Conservation (phyloP, 2,113 vertebrate species). For the Crypturellus undulatus region DNA sequence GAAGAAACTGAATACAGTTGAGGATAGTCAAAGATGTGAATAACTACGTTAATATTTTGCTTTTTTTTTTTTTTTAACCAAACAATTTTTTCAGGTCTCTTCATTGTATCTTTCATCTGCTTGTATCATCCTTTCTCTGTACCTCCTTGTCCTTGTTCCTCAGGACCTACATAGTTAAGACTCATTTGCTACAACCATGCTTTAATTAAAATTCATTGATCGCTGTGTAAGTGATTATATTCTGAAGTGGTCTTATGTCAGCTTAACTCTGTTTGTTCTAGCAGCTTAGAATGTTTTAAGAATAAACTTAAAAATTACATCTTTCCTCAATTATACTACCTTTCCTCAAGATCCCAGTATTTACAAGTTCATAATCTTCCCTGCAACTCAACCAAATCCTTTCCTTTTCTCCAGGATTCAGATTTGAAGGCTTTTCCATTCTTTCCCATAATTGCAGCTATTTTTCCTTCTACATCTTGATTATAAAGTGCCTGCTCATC, state of each 20-base stretch:
- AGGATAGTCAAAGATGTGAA: background rate
- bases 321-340: background rate
- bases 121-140: background rate
- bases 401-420: background rate
- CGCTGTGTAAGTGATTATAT: background rate
- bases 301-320: background rate
- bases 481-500: background rate
- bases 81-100: background rate
- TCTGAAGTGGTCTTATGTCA: background rate
- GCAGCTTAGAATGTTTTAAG: slow-evolving; percentile 1
- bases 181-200: background rate
- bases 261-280: background rate
- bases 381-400: background rate
- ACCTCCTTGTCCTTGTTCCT: background rate
- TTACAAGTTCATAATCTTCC: background rate
- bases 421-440: background rate
- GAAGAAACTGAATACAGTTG: slow-evolving; percentile 23
- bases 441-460: background rate
- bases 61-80: background rate
- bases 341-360: background rate
- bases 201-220: slow-evolving; percentile 23
- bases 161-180: background rate
- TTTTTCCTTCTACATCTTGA: background rate
- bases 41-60: background rate
- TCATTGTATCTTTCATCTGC: background rate